Evolutionary conservation across 2,888 invertebrate species (phyloP), one percentile per base, ranked within the genome.

Genomic region (Drosophila setosimentum): DNA sequence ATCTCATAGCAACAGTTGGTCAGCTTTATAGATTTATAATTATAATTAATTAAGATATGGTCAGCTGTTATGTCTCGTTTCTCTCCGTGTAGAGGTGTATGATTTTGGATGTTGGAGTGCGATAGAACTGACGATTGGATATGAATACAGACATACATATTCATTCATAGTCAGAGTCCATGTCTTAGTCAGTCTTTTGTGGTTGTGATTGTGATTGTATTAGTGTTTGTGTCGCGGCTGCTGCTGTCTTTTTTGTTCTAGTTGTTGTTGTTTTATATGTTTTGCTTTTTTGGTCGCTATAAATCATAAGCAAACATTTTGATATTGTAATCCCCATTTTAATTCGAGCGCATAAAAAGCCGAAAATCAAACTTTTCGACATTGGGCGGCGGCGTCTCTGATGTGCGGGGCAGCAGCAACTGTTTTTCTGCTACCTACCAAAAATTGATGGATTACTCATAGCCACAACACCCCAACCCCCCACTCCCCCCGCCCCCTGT

Each of bases 221-320:
- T 51, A 67, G 79, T 57, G 35, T 60, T 49, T 62, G 69, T 68
- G 50, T 55, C 45, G 54, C 66, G 59, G 67, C 81, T 80, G 74
- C 79, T 78, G 74, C 13, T 55, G 35, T 33, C 29, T n/a, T 27
- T 50, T 27, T 49, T 18, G n/a, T n/a, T n/a, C n/a, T n/a, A n/a
- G n/a, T n/a, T n/a, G n/a, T n/a, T n/a, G n/a, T n/a, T n/a, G n/a
- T 49, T 16, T 16, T 2, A 1, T 13, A 1, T 2, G n/a, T n/a
- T 27, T 37, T 54, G 27, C 2, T 29, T 54, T 82, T 83, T 87
- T 89, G 68, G 76, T 73, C 72, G 78, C 78, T 76, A 91, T 91
- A 91, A 92, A 90, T 91, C 91, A 87, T 85, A 83, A 84, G 89
- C 82, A 91, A 91, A 91, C 91, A 86, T 90, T 91, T 91, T 91